Evolutionary conservation across 2,113 vertebrate species (phyloP).

Genomic region (Tautogolabrus adspersus): DNA sequence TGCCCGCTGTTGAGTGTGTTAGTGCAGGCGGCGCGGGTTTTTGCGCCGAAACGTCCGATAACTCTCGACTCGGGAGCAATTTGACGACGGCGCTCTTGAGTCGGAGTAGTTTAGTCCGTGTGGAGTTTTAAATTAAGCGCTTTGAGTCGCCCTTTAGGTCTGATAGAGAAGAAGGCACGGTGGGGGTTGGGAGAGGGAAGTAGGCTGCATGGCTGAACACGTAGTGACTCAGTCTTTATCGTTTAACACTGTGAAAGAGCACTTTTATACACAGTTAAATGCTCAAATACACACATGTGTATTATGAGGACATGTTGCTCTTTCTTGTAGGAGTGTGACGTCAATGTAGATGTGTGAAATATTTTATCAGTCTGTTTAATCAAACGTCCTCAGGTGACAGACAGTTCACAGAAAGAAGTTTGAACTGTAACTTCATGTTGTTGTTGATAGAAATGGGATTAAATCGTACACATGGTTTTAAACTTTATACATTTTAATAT

Average conservation of each 20-base stretch:
- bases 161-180: conserved; percentile 67
- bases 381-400: conserved; percentile 42
- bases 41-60: conserved; percentile 36
- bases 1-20: conserved; percentile 54
- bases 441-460: background rate
- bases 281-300: too few relatives aligned
- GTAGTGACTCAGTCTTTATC: conserved; percentile 45
- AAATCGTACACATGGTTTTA: too few relatives aligned
- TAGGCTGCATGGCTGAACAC: conserved; percentile 70
- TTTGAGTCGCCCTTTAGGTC: conserved; percentile 78
- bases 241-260: conserved; percentile 10
- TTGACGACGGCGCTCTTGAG: conserved; percentile 73
- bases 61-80: conserved; percentile 42
- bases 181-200: conserved; percentile 83
- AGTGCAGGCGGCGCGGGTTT: conserved; percentile 61
- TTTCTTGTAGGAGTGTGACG: background rate
- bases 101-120: conserved; percentile 70
- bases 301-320: accelerated
- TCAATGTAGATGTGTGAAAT: background rate
- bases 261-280: background rate
- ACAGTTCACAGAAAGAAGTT: conserved; percentile 26
- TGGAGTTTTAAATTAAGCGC: conserved; percentile 84
- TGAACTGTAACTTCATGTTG: background rate
- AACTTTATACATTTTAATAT: too few relatives aligned
- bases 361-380: conserved; percentile 36